Evolutionary conservation across 1,140 invertebrate species (phyloP).

Genomic region (Bombus sylvicola): DNA sequence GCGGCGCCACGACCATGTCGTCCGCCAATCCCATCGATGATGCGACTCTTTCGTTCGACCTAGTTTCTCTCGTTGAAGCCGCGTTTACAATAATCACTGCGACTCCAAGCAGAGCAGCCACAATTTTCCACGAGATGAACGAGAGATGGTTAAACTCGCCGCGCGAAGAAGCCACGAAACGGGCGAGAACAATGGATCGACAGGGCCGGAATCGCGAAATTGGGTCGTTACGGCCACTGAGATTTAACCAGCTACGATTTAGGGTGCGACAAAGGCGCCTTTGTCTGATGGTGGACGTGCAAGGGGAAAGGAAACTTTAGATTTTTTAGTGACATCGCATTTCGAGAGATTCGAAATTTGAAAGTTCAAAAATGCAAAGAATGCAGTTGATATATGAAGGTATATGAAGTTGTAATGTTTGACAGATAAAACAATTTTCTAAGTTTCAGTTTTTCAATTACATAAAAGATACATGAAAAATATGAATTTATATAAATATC

Average conservation of each 20-base stretch:
- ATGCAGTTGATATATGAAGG: too few species aligned
- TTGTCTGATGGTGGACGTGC: not conserved
- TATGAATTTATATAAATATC: not conserved
- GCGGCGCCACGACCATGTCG: not conserved
- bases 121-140: too few species aligned
- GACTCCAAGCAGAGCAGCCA: not conserved
- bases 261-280: not conserved
- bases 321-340: too few species aligned
- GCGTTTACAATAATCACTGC: constrained; percentile 33
- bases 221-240: constrained; percentile 1
- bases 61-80: constrained; percentile 26
- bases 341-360: too few species aligned
- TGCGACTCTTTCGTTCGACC: constrained; percentile 42
- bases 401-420: too few species aligned
- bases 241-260: constrained; percentile 13
- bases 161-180: constrained; percentile 7
- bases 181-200: constrained; percentile 18
- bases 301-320: not conserved
- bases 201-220: not conserved
- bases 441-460: too few species aligned
- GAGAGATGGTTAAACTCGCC: not conserved
- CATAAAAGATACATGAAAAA: not conserved
- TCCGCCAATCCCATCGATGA: constrained; percentile 30
- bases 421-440: too few species aligned
- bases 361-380: too few species aligned